Evolutionary conservation across 2,888 invertebrate genomes (phyloP), one percentile per base, ranked within the genome.

Genomic region (Nemoura dubitans): DNA sequence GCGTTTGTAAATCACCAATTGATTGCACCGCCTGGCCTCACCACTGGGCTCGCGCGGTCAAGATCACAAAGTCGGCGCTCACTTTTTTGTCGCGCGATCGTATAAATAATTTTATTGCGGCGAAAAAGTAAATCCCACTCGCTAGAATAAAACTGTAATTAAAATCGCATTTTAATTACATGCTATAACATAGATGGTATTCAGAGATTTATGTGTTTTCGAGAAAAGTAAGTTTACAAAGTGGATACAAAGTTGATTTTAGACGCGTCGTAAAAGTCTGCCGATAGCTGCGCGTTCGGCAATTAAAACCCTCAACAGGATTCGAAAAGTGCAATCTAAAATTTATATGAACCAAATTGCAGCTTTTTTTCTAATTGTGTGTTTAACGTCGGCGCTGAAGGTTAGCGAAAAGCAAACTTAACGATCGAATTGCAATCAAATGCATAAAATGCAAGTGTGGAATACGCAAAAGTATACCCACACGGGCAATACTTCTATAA

Each of bases 131-230:
- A 59, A 59, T 59, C 59, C 59, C 59, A 59, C 59, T 59, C 59
- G 36, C n/a, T n/a, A 59, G 59, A 78, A 78, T 7, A 21, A n/a
- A 5, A 76, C 6, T 21, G 27, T 28, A 78, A 78, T 78, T 14
- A 78, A 25, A 27, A 78, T 28, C 28, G 2, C n/a, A 78, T 10
- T 78, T 26, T 78, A 78, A 78, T 78, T 78, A 78, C 28, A 25
- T n/a, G n/a, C n/a, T n/a, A n/a, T n/a, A 78, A 78, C 59, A 2
- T n/a, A 59, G 59, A 59, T 59, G 14, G 14, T 59, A 59, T 7
- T 59, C 14, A 59, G 14, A 59, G 59, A 59, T 78, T 78, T 29
- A 78, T 78, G 78, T 27, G 27, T 78, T 78, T 78, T 78, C 5
- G 5, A 5, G 14, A 16, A 5, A 7, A 7, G 26, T 25, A 5